A percentile compares a stretch with the other conserved stretches of the same genome.
Conservation (phyloP, 1,140 invertebrate genomes). For the Ostrea denselamellosa region DNA sequence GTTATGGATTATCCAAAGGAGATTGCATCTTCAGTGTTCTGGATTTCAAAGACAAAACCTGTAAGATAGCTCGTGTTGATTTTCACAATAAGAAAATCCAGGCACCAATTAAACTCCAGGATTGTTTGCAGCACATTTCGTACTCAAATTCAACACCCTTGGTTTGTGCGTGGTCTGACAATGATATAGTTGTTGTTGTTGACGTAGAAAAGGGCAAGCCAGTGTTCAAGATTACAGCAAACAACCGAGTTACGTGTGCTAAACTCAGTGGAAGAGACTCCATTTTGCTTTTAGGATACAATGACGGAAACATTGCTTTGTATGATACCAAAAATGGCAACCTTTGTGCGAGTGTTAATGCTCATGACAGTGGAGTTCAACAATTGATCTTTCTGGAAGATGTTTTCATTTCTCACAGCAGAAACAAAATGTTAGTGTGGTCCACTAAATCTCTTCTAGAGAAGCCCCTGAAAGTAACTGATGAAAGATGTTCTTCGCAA, state of each 20-base stretch:
- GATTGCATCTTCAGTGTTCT: slow-evolving; percentile 7
- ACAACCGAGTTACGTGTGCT: slow-evolving; percentile 49
- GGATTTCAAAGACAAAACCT: slow-evolving; percentile 17
- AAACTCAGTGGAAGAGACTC: slow-evolving; percentile 60
- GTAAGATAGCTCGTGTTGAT: background rate
- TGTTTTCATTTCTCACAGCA: slow-evolving; percentile 48
- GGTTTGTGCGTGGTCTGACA: slow-evolving; percentile 28
- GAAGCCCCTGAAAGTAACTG: background rate
- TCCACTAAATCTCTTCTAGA: slow-evolving; percentile 39
- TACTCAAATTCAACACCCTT: slow-evolving; percentile 31
- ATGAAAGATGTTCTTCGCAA: too few relatives aligned
- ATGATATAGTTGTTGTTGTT: slow-evolving; percentile 36
- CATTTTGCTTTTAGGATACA: slow-evolving; percentile 59
- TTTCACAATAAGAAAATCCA: background rate
- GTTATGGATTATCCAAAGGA: background rate
- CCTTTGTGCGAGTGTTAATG: slow-evolving; percentile 51
- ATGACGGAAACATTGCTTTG: slow-evolving; percentile 56
- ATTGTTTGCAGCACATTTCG: slow-evolving; percentile 10
- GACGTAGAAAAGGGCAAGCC: slow-evolving; percentile 3
- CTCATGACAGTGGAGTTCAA: slow-evolving; percentile 48
- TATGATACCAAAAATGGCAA: slow-evolving; percentile 55
- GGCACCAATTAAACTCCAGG: background rate
- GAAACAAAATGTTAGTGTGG: slow-evolving; percentile 56
- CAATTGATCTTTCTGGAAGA: slow-evolving; percentile 54
- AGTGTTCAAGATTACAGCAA: slow-evolving; percentile 22